Evolutionary conservation across 92 coral and sea anemone species (phyloP).

Genomic region (Porites lobata): DNA sequence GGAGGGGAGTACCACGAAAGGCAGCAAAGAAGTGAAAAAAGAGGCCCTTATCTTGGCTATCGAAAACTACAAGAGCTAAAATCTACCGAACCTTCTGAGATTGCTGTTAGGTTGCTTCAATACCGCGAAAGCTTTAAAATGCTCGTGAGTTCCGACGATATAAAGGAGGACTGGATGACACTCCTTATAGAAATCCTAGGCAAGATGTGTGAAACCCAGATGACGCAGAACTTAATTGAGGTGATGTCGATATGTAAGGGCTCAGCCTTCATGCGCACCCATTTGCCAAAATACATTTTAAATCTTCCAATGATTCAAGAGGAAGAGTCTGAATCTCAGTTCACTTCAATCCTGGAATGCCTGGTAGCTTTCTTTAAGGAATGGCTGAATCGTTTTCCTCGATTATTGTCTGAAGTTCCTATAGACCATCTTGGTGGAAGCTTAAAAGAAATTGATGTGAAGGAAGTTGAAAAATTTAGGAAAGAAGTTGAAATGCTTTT

Average conservation of each 20-base stretch:
- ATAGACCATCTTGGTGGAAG: conserved; percentile 72
- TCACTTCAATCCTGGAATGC: conserved; percentile 54
- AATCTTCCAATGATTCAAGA: conserved; percentile 74
- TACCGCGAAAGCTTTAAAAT: conserved; percentile 66
- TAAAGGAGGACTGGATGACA: conserved; percentile 83
- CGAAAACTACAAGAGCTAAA: conserved; percentile 48
- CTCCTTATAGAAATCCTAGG: conserved; percentile 70
- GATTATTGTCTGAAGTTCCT: conserved; percentile 71
- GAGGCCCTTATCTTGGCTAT: conserved; percentile 75
- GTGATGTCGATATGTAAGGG: conserved; percentile 77
- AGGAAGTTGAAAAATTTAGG: conserved; percentile 28
- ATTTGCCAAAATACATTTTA: conserved; percentile 81
- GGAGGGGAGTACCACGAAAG: conserved; percentile 1
- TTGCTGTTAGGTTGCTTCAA: conserved; percentile 50
- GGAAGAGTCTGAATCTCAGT: conserved; percentile 55
- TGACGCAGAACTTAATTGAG: conserved; percentile 79
- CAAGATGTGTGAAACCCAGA: conserved; percentile 76
- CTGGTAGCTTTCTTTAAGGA: conserved; percentile 78
- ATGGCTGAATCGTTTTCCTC: conserved; percentile 81
- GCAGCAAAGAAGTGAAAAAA: conserved; percentile 1
- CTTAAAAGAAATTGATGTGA: conserved; percentile 50
- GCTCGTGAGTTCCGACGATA: conserved; percentile 56
- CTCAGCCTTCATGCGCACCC: conserved; percentile 63
- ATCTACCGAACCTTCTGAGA: conserved; percentile 51
- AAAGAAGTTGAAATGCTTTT: conserved; percentile 59